A percentile compares a stretch with the other conserved stretches of the same genome.
These are phyloP conservation scores for Falco rusticolus DNA, from an alignment of 2,797 vertebrate genomes.

Conservation along the genomic window DNA sequence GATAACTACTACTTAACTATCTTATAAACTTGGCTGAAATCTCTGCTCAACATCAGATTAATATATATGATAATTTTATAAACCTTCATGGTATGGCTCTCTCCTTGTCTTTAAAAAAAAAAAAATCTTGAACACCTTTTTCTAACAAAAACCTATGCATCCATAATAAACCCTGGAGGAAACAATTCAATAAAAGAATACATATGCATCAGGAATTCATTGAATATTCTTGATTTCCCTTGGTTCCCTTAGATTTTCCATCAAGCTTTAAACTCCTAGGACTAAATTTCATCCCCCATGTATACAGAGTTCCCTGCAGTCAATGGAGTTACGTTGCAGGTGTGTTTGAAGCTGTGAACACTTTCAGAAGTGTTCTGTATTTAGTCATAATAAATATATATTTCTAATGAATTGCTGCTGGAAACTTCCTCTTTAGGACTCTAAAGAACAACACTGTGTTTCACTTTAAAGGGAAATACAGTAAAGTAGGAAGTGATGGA, in stretches of 20 bases:
- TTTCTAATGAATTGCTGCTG: background rate
- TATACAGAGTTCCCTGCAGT: background rate
- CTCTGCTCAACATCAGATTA: slow-evolving; percentile 13
- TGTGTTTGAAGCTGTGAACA: slow-evolving; percentile 5
- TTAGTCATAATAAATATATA: background rate
- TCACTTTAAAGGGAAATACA: background rate
- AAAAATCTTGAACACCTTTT: background rate
- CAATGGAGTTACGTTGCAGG: background rate
- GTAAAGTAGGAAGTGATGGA: background rate
- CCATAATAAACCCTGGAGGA: slow-evolving; percentile 46
- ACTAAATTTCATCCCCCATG: background rate
- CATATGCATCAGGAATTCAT: slow-evolving; percentile 46
- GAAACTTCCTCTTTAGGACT: background rate
- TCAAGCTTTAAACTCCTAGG: slow-evolving; percentile 33
- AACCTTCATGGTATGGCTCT: slow-evolving; percentile 30
- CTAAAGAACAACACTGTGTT: background rate
- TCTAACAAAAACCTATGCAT: slow-evolving; percentile 41
- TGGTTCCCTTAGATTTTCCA: slow-evolving; percentile 47
- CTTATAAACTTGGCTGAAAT: slow-evolving; percentile 44
- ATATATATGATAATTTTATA: slow-evolving; percentile 68
- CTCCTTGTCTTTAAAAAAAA: background rate
- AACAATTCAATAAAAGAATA: slow-evolving; percentile 49
- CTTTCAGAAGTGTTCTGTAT: background rate
- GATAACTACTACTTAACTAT: slow-evolving; percentile 8
- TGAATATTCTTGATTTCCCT: slow-evolving; percentile 71